A percentile compares a stretch with the other conserved stretches of the same genome.
Evolutionary conservation across 2,797 vertebrate species (phyloP).

Genomic region (Gorsachius magnificus): DNA sequence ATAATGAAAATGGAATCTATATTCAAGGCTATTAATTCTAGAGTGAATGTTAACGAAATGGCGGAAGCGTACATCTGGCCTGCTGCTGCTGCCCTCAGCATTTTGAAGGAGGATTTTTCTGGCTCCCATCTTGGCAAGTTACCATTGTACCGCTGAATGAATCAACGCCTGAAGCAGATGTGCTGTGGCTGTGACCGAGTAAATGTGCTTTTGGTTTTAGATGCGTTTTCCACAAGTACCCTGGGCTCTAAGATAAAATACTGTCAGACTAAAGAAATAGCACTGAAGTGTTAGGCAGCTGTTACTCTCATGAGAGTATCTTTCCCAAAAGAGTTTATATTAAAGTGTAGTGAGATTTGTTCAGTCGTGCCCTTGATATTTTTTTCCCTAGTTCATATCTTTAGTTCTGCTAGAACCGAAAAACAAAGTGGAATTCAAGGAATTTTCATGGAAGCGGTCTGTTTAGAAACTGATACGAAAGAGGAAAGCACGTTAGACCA

Average conservation of each 20-base stretch:
- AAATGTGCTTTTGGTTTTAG: background rate
- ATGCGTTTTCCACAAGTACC: background rate
- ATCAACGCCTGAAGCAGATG: background rate
- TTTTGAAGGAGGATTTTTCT: background rate
- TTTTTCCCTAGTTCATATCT: background rate
- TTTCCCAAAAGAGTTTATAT: background rate
- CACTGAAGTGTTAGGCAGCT: background rate
- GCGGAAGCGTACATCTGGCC: background rate
- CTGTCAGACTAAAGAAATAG: background rate
- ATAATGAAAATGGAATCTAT: background rate
- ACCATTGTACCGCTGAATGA: background rate
- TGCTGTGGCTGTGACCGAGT: background rate
- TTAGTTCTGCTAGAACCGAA: background rate
- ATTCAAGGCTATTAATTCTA: background rate
- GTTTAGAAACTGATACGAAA: background rate
- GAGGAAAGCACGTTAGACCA: accelerated
- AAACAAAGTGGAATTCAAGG: background rate
- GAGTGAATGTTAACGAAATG: accelerated
- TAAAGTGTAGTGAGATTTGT: background rate
- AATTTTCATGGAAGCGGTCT: background rate
- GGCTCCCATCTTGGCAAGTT: accelerated
- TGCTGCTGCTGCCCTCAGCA: background rate
- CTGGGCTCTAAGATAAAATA: background rate
- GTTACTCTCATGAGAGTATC: too few species aligned
- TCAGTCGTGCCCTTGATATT: background rate